Base-by-base conservation (phyloP, 2,797 vertebrate genomes). In the Fistularia tabacaria region DNA sequence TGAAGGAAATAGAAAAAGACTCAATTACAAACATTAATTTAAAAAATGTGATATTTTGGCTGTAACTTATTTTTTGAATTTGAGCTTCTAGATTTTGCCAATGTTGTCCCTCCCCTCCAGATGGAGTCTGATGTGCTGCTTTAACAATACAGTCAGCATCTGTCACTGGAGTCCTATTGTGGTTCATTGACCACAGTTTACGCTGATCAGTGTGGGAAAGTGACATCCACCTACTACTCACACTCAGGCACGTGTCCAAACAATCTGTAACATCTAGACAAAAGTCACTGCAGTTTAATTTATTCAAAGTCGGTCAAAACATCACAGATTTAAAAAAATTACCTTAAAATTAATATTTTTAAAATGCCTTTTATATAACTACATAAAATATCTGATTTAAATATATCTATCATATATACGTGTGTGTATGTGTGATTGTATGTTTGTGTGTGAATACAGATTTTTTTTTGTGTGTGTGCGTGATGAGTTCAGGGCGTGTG, bases 181-280 rank as follows among this genome's bases (percentile, higher is more conserved):
- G 3, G 51, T 59, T 9, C 36, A 40, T 8, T 36, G 53, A 74
- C 54, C 46, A 53, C 54, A 69, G 50, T 54, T 65, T 58, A 74
- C 51, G 3, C 46, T 40, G 40, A 25, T 60, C 15, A 59, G 72
- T 84, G 76, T 85, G 76, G 71, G 74, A 85, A 85, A 54, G 62
- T 84, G 53, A 54, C 66, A 76, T 79, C 73, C 56, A 8, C 65
- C 25, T 44, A 50, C 44, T 62, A 46, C 36, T 59, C 46, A 48
- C 46, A 48, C 46, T 12, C 10, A 12, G 46, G 3, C 46, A 37
- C 25, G 15, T 36, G 46, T 48, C 46, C 36, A 10, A n/a, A 37
- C 15, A 48, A n/a, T n/a, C 25, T 36, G 64, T 46, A 50, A 25
- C 62, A 72, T 69, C 58, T 72, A n/a, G 50, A 64, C 49, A 42